Conservation (phyloP, 2,888 invertebrate genomes). For the Acleris laterana region DNA sequence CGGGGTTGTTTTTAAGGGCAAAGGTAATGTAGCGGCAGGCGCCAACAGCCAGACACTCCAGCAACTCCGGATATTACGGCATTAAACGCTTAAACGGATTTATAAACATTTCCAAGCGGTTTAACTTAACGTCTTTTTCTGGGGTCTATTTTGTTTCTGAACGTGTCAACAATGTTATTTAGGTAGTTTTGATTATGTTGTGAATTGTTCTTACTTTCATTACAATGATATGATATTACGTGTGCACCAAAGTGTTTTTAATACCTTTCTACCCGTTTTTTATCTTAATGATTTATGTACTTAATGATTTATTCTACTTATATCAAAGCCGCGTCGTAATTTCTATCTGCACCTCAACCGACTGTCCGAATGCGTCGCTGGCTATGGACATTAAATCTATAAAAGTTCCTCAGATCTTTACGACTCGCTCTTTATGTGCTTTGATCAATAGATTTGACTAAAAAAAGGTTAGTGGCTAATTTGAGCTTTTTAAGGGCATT, state of each 20-base stretch:
- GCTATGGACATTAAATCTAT: slow-evolving; percentile 31
- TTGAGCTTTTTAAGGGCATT: slow-evolving; percentile 1
- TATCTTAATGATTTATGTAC: no score
- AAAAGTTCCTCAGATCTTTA: slow-evolving; percentile 36
- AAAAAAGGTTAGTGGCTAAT: slow-evolving; percentile 21
- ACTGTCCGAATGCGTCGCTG: slow-evolving; percentile 8
- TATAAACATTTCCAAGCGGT: slow-evolving; percentile 53
- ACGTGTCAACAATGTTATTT: slow-evolving; percentile 4
- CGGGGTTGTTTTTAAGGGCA: slow-evolving; percentile 36
- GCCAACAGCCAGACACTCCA: slow-evolving; percentile 45
- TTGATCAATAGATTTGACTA: slow-evolving; percentile 24
- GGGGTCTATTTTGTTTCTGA: slow-evolving; percentile 33
- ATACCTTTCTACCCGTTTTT: background rate
- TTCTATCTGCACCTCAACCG: slow-evolving; percentile 1
- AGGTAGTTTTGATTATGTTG: no score
- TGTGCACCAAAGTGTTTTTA: no score
- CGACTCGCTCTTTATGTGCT: slow-evolving; percentile 24
- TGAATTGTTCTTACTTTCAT: no score
- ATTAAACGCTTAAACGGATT: slow-evolving; percentile 44
- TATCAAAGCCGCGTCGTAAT: background rate
- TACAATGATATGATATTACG: no score
- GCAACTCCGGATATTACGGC: slow-evolving; percentile 51
- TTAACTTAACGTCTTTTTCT: slow-evolving; percentile 47
- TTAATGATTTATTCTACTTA: background rate
- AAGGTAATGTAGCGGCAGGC: slow-evolving; percentile 45